Percentiles rank a stretch among this genome's conserved stretches.
Conservation (phyloP, 2,888 invertebrate genomes). For the Drosophila meridionalis region DNA sequence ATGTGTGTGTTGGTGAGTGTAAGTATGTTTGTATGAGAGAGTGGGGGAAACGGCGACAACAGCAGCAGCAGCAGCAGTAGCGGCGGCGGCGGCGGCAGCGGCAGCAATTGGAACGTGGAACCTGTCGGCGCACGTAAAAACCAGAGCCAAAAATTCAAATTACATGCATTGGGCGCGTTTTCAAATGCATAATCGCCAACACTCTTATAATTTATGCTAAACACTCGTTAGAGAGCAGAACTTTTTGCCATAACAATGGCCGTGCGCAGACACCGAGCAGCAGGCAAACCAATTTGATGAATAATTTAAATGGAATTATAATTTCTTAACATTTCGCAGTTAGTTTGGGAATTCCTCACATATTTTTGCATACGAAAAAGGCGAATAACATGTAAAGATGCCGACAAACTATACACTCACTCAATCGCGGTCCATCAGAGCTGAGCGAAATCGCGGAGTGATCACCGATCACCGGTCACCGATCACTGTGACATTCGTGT, state of each 20-base stretch:
- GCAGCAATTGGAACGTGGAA: conserved; percentile 68
- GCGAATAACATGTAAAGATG: conserved; percentile 59
- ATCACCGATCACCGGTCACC: background rate
- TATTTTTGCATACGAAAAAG: conserved; percentile 72
- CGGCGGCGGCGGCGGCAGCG: conserved; percentile 25
- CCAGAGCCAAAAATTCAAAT: conserved; percentile 72
- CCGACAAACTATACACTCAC: conserved; percentile 57
- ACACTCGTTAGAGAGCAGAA: conserved; percentile 54
- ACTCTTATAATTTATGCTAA: conserved; percentile 70
- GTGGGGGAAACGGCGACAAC: conserved; percentile 51
- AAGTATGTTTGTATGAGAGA: conserved; percentile 31
- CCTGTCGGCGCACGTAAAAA: conserved; percentile 77
- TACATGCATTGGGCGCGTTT: conserved; percentile 75
- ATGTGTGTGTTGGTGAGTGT: conserved; percentile 29
- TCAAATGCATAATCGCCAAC: conserved; percentile 73
- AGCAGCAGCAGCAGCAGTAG: conserved; percentile 29
- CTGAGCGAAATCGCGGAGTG: conserved; percentile 21
- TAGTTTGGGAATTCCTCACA: conserved; percentile 75
- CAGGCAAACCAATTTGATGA: conserved; percentile 30
- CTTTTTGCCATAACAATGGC: conserved; percentile 49
- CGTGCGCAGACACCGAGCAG: conserved; percentile 1
- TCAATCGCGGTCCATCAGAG: conserved; percentile 26
- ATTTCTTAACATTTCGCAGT: conserved; percentile 59
- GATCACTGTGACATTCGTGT: conserved; percentile 20
- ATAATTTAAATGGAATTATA: conserved; percentile 59